These are phyloP conservation scores for Trissoscelio sp. DNA, from an alignment of 2,888 invertebrate genomes.

Conservation along the genomic window DNA sequence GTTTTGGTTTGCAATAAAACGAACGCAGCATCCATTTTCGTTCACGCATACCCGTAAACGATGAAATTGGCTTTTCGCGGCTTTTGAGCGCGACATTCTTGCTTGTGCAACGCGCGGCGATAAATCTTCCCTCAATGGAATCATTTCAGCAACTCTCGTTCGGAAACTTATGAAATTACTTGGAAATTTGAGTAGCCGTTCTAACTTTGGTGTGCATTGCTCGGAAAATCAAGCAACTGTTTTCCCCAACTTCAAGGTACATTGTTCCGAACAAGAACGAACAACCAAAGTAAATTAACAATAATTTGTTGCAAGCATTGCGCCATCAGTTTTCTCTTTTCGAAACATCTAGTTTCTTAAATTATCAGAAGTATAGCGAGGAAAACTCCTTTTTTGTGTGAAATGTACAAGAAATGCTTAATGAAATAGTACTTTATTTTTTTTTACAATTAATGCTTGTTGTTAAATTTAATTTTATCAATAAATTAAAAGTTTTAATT, in stretches of 20 bases:
- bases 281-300: conserved; percentile 23
- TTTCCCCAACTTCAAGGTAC: conserved; percentile 11
- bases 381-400: no score
- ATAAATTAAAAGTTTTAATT: no score
- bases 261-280: conserved; percentile 23
- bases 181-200: conserved; percentile 40
- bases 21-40: conserved; percentile 18
- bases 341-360: no score
- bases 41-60: conserved; percentile 30
- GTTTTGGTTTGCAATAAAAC: conserved; percentile 33
- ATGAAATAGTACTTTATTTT: no score
- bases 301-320: conserved; percentile 1
- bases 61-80: conserved; percentile 40
- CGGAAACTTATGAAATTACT: conserved; percentile 45
- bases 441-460: no score
- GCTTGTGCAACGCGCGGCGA: neutral
- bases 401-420: no score
- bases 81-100: conserved; percentile 33
- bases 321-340: neutral
- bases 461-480: no score
- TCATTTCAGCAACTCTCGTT: conserved; percentile 33
- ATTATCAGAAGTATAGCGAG: no score
- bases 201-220: conserved; percentile 7
- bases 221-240: conserved; percentile 26
- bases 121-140: conserved; percentile 37